Conservation (phyloP, 2,113 vertebrate genomes). For the Heliornis fulica region DNA sequence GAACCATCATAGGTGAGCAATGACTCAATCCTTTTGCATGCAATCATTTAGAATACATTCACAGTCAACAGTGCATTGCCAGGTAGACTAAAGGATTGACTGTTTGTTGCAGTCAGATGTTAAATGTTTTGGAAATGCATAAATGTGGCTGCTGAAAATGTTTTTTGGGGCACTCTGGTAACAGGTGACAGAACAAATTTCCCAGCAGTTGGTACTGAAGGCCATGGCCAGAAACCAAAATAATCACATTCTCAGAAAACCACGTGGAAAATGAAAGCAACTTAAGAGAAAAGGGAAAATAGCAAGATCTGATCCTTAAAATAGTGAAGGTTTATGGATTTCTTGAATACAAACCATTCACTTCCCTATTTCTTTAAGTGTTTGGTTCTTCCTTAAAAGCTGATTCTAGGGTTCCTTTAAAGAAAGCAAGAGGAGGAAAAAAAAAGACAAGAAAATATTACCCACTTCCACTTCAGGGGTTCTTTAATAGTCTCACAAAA, state of each 20-base stretch:
- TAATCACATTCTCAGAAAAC: slow-evolving; percentile 12
- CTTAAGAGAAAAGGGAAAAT: background rate
- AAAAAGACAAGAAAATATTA: background rate
- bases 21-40: background rate
- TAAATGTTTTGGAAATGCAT: background rate
- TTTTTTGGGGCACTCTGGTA: background rate
- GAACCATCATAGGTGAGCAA: background rate
- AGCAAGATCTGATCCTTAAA: background rate
- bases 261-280: background rate
- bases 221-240: background rate
- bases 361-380: background rate
- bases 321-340: background rate
- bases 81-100: background rate
- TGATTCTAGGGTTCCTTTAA: background rate
- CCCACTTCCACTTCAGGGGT: background rate
- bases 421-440: fast-evolving
- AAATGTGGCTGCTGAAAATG: background rate
- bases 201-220: background rate
- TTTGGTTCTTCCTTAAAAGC: background rate
- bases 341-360: background rate
- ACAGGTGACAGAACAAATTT: background rate
- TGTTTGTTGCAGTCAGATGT: background rate
- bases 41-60: background rate
- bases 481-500: background rate
- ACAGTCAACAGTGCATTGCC: background rate